Percentiles rank a stretch among this genome's conserved stretches.
Conservation (phyloP, 2,888 invertebrate genomes). For the Anaspis maculata region DNA sequence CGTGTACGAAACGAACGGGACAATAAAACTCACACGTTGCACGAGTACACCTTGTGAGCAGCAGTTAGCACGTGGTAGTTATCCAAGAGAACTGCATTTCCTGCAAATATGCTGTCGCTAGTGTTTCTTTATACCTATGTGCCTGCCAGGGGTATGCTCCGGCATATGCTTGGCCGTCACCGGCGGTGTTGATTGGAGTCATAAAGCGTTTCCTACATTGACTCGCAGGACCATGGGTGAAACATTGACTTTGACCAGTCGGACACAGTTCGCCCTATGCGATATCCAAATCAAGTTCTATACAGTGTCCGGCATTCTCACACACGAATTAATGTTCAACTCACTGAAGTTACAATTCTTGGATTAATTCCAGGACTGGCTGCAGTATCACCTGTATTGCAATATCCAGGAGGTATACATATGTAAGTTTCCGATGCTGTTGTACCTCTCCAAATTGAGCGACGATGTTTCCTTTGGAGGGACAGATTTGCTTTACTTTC, state of each 20-base stretch:
- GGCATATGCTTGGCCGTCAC: conserved; percentile 51
- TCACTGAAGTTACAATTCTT: conserved; percentile 29
- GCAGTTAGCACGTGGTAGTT: conserved; percentile 62
- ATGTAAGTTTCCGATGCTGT: conserved; percentile 20
- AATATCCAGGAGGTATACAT: conserved; percentile 30
- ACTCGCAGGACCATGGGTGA: conserved; percentile 18
- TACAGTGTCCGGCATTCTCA: too few species aligned
- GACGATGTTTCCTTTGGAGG: too few species aligned
- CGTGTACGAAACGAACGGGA: too few species aligned
- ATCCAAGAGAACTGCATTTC: conserved; percentile 64
- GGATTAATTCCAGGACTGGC: conserved; percentile 30
- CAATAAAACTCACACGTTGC: too few species aligned
- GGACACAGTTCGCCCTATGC: conserved; percentile 24
- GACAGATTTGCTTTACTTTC: too few species aligned
- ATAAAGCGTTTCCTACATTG: conserved; percentile 42
- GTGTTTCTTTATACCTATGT: conserved; percentile 29
- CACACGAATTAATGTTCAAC: too few species aligned
- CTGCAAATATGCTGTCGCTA: conserved; percentile 46
- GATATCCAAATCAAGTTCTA: neutral
- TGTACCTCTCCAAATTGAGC: too few species aligned
- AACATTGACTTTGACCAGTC: conserved; percentile 29
- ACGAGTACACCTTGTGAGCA: conserved; percentile 54
- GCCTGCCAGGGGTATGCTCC: conserved; percentile 72
- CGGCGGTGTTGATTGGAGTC: conserved; percentile 36
- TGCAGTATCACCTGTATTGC: conserved; percentile 15